phyloP scores from a whole-genome alignment of 2,888 invertebrate genomes.

The Crematogaster levior region DNA sequence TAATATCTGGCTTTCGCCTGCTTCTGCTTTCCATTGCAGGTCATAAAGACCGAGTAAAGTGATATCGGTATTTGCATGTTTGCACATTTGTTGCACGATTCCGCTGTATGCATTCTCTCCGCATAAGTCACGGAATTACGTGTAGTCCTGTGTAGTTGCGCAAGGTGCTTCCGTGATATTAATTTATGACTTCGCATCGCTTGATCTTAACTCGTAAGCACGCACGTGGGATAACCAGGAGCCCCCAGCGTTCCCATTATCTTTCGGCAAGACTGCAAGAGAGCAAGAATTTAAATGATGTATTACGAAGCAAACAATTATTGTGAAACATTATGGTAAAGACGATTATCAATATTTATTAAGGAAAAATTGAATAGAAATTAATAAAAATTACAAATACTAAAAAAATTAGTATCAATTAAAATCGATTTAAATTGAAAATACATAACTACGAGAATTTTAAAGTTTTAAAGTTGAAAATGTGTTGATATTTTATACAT shows the following conservation, averaged over 20 bases:
- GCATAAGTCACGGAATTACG: conserved; percentile 51
- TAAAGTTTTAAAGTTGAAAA: background rate
- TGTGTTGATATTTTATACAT: background rate
- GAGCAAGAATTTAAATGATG: conserved; percentile 34
- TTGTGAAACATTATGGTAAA: background rate
- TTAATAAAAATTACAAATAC: background rate
- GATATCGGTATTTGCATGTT: conserved; percentile 50
- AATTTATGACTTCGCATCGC: conserved; percentile 53
- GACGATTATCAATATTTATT: background rate
- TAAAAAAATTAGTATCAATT: background rate
- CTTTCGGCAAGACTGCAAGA: conserved; percentile 42
- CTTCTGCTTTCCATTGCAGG: conserved; percentile 9
- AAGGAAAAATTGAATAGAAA: background rate
- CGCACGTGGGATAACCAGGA: conserved; percentile 47
- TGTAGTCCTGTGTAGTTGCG: conserved; percentile 24
- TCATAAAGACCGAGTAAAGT: conserved; percentile 43
- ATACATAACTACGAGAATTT: no score
- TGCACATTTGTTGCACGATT: conserved; percentile 53
- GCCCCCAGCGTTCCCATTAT: conserved; percentile 44
- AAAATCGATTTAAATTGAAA: background rate
- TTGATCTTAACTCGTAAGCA: conserved; percentile 51
- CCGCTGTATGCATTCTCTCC: conserved; percentile 41
- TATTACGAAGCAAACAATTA: background rate
- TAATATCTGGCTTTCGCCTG: conserved; percentile 17
- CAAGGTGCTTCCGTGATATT: conserved; percentile 54